Evolutionary conservation across 2,888 invertebrate species (phyloP), one percentile per base, ranked within the genome.

Genomic region (Athetis lepigone): DNA sequence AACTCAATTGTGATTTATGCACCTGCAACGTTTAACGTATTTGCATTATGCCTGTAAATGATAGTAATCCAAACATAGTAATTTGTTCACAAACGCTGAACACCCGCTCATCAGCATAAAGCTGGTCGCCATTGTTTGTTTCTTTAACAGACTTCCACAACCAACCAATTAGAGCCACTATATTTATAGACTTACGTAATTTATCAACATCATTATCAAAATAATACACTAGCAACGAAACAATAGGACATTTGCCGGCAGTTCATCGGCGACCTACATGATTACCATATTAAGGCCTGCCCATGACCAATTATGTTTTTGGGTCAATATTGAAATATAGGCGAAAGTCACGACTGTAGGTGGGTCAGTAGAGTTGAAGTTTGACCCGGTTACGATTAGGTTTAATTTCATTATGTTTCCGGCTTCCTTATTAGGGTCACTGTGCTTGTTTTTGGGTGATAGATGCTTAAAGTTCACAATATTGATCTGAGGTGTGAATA

Each of bases 251-350:
- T 72, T 74, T 57, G 67, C 55, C 61, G 29, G 39, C 50, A 49
- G 68, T 69, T 70, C 65, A 77, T 69, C 65, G 68, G 25, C 77
- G 57, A 18, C 67, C 70, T 65, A 74, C 75, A 47, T 62, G 36
- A 75, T 58, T 66, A 33, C 57, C 54, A 55, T 57, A 57, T 23
- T n/a, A 18, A 33, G 78, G 29, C 55, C 61, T 57, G 62, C 60
- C 65, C 60, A 69, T 74, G 62, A 63, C 70, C 70, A 72, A 72
- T 81, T 79, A 69, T 64, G 62, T 72, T 70, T 79, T 58, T 62
- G 57, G 78, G 77, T 80, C 76, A 70, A 33, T 56, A 70, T 69
- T 70, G 66, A 78, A 80, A 74, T 77, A 75, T 79, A 62, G 76
- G 64, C 55, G 61, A 72, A 71, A 77, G 72, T 70, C 65, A 63